Base-by-base conservation (phyloP, 2,113 vertebrate species). In the Ploceus nigricollis region DNA sequence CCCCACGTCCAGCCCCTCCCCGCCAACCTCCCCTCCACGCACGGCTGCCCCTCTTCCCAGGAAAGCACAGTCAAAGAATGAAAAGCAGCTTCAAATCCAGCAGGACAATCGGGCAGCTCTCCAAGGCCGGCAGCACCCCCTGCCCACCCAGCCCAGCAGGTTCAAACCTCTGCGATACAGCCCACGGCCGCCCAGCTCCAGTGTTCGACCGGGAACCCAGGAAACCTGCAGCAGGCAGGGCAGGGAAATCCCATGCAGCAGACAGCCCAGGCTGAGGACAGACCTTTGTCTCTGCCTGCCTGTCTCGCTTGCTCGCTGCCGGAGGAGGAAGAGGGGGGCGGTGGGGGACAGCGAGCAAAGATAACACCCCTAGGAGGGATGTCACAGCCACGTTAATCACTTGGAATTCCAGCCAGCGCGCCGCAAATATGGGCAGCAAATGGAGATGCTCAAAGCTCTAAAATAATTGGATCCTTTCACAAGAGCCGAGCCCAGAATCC, bases 281-380 rank as follows among this genome's bases (percentile, higher is more conserved):
- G 95, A 96, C 94, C 94, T 97, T 97, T 96, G 96, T 97, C 81
- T 96, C 95, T 96, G 94, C 77, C 93, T 94, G 92, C 80, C 89
- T 95, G 94, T 91, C 93, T 95, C 45, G 31, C 65, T 93, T 19
- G 73, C 85, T 96, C 7, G 60, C 91, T 81, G 95, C 80, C 63
- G 64, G 80, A 87, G 94, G 93, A 96, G 81, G 89, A 96, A 96
- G 90, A 96, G 89, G 93, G 94, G 94, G 84, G 94, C 5, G 71
- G 89, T 89, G 95, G 93, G 93, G 95, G 96, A 95, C 94, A 93
- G 94, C 27, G 4, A 96, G 95, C 84, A 91, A 96, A 85, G 93
- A 96, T 96, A 97, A 97, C 96, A 96, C 93, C 95, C 96, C 93
- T 96, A 94, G 93, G 89, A 97, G 91, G 93, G 95, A 94, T 97